Percentiles rank a stretch among this genome's conserved stretches.
These are phyloP conservation scores for Acleris literana DNA, from an alignment of 2,888 invertebrate genomes.

Conservation along the genomic window DNA sequence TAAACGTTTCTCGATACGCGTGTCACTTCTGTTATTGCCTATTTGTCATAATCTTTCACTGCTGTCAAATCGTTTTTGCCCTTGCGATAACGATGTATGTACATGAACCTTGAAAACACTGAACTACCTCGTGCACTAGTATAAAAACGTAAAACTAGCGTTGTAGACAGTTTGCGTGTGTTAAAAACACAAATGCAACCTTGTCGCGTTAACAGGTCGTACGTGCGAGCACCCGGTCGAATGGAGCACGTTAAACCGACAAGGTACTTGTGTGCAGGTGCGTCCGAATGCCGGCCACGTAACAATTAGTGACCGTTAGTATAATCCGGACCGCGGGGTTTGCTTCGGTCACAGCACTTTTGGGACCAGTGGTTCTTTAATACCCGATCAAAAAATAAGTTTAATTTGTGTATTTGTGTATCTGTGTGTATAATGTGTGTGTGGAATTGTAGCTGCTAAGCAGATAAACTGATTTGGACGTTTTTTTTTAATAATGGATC, in stretches of 20 bases:
- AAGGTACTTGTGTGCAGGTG: slow-evolving; percentile 5
- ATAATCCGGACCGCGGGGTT: slow-evolving; percentile 56
- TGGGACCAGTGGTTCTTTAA: slow-evolving; percentile 25
- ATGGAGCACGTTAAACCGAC: slow-evolving; percentile 1
- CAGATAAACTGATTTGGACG: no score
- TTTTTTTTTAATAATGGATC: no score
- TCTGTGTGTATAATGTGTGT: no score
- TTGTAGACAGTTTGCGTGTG: background rate
- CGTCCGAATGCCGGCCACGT: slow-evolving; percentile 63
- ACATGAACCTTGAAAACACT: no score
- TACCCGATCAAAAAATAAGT: no score
- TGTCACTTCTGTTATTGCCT: no score
- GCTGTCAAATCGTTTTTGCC: no score
- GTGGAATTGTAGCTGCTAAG: no score
- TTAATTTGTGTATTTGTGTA: no score
- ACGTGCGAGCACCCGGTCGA: background rate
- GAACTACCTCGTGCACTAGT: background rate
- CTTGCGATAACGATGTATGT: no score
- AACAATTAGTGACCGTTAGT: slow-evolving; percentile 72
- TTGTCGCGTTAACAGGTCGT: background rate
- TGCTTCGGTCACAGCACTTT: slow-evolving; percentile 7
- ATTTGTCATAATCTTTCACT: no score
- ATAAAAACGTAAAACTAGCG: background rate
- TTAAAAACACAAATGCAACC: background rate
- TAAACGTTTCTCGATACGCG: no score